Base-by-base conservation (phyloP, 2,797 vertebrate species). In the Pygocentrus nattereri region DNA sequence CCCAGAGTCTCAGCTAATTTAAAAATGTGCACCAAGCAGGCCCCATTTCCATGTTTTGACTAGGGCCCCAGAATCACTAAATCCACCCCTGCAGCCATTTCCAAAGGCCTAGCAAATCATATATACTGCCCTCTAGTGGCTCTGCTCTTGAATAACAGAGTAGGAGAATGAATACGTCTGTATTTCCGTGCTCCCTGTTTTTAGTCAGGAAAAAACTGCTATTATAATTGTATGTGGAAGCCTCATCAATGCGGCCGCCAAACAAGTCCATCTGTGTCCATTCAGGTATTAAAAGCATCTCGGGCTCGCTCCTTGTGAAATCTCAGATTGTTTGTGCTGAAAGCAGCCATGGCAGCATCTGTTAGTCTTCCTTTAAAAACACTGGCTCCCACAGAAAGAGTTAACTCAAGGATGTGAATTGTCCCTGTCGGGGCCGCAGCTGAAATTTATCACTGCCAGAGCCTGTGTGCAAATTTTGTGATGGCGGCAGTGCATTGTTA, bases 391-490 rank as follows among this genome's bases (percentile, higher is more conserved):
- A 80, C 81, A 80, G 81, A 88, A 88, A 73, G 64, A 83, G 88
- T 90, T 90, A 88, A 90, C 80, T 84, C 68, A 81, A 85, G 72
- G 82, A 82, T 93, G 91, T 86, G 91, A 92, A 91, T 92, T 91
- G 90, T 95, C 93, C 93, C 86, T 89, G 92, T 92, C 90, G 93
- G 89, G 80, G 90, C 87, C 54, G 7, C 21, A 85, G 75, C 88
- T 90, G 93, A 93, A 95, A 97, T 98, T 96, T 96, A 96, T 98
- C 96, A 97, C 93, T 96, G 96, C 95, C 96, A 95, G 91, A 90
- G 83, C 93, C 91, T 88, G 90, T 95, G 94, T 95, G 95, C 92
- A 93, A 94, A 93, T 95, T 93, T 93, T 93, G 86, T 94, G 91
- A 94, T 93, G 94, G 94, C 95, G 85, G 82, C 94, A 83, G 90